A percentile compares a stretch with the other conserved stretches of the same genome.
phyloP scores from a whole-genome alignment of 2,888 invertebrate species.

The Erebia ligea region DNA sequence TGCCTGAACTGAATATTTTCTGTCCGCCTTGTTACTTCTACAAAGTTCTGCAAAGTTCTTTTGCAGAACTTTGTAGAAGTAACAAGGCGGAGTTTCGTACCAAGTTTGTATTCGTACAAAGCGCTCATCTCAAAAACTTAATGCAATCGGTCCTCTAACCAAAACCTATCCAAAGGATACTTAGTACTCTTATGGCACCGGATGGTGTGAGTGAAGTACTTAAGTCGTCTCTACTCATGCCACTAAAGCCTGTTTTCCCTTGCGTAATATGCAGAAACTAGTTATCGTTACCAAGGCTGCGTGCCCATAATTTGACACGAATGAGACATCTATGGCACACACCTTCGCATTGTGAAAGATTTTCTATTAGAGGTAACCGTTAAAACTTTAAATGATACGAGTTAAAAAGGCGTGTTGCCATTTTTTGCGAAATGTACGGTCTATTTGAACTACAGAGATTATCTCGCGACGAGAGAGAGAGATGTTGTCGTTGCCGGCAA shows the following conservation, averaged over 20 bases:
- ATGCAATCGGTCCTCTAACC: too few relatives aligned
- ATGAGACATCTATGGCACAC: constrained; percentile 8
- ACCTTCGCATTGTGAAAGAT: constrained; percentile 17
- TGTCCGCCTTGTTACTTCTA: too few relatives aligned
- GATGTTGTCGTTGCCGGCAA: too few relatives aligned
- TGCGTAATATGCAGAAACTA: constrained; percentile 7
- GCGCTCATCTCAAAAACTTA: too few relatives aligned
- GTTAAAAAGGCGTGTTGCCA: neutral
- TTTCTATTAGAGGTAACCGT: constrained; percentile 5
- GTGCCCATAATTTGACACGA: constrained; percentile 17
- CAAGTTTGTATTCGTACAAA: too few relatives aligned
- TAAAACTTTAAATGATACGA: neutral
- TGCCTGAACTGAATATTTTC: too few relatives aligned
- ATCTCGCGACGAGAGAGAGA: too few relatives aligned
- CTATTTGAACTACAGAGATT: neutral
- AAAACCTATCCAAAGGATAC: too few relatives aligned
- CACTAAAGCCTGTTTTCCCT: constrained; percentile 6
- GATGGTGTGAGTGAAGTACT: neutral
- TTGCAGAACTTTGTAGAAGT: too few relatives aligned
- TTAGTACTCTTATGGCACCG: neutral
- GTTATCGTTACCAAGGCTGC: constrained; percentile 17
- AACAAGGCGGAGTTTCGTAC: too few relatives aligned
- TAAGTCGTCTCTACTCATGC: neutral
- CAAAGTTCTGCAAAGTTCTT: too few relatives aligned
- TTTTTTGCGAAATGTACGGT: neutral